Evolutionary conservation across 1,140 invertebrate genomes (phyloP), one percentile per base, ranked within the genome.

Genomic region (Calliphora vicina): DNA sequence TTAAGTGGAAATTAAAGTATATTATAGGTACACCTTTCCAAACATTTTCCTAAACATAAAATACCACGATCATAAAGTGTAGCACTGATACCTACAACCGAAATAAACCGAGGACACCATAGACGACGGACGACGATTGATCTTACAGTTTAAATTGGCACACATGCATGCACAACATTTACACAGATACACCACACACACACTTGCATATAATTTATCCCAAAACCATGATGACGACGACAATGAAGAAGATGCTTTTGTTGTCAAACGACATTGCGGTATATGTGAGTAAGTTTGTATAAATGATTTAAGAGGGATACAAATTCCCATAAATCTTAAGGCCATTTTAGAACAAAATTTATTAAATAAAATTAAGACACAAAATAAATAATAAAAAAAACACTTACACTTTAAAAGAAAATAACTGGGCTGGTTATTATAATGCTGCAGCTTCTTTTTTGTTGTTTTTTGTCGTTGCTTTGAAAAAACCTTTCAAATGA

Each of bases 291-390:
- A 25, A 15, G 50, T n/a, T 17, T n/a, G 50, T 15, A 5, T n/a
- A 57, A 57, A 57, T 67, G 61, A 67, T 67, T 67, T 67, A 67
- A 67, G n/a, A 67, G 61, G 61, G 20, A 67, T 67, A 23, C 61
- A 67, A 67, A 67, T 67, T 67, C n/a, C n/a, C 61, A 67, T 67
- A 67, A 67, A 67, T 67, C 61, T 67, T 67, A 67, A 10, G 20
- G 61, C n/a, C 61, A 67, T 67, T 67, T 67, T 20, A 10, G 35
- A 50, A 50, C 15, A 50, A 50, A 6, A 10, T 50, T 50, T 50
- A 15, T 50, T 10, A 67, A 67, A 2, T 17, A 57, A 57, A 57
- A 57, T 57, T 57, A 35, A 57, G n/a, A n/a, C n/a, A n/a, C n/a
- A 57, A 57, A 57, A 17, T n/a, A 57, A n/a, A 57, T n/a, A n/a